Percentiles rank a stretch among this genome's conserved stretches.
These are phyloP conservation scores for Mantis religiosa DNA, from an alignment of 2,888 invertebrate species.

Conservation along the genomic window DNA sequence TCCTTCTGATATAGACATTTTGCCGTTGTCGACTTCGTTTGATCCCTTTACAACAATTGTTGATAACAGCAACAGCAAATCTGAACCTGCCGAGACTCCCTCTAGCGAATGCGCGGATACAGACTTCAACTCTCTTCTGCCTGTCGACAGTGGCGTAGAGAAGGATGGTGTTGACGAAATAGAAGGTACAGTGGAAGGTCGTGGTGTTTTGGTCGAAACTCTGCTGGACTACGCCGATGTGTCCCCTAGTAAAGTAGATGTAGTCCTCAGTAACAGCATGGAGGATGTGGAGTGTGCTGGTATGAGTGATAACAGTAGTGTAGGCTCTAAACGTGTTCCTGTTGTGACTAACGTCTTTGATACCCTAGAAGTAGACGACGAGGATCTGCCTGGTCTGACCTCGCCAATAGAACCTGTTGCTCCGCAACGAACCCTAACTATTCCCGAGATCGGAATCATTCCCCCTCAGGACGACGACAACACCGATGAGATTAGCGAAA, in stretches of 20 bases:
- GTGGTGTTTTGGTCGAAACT: neutral
- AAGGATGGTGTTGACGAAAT: neutral
- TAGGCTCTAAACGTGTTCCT: neutral
- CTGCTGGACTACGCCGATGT: neutral
- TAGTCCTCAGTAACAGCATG: conserved; percentile 13
- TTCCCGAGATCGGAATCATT: conserved; percentile 20
- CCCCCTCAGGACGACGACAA: conserved; percentile 20
- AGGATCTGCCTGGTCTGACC: neutral
- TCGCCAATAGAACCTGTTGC: neutral
- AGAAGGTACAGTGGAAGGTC: neutral
- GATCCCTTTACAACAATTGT: conserved; percentile 26
- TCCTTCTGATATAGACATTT: neutral
- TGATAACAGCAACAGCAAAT: conserved; percentile 12
- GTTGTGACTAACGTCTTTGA: neutral
- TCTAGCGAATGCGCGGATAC: conserved; percentile 8
- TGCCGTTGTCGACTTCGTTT: conserved; percentile 12
- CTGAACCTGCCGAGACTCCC: conserved; percentile 1
- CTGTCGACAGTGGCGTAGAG: neutral
- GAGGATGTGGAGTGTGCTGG: conserved; percentile 6
- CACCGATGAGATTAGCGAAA: conserved; percentile 8
- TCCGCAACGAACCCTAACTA: neutral
- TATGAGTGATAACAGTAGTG: neutral
- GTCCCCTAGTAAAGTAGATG: neutral
- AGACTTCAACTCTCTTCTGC: neutral
- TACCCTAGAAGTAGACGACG: neutral